phyloP scores from a whole-genome alignment of 2,888 invertebrate genomes.

The Calliopum simillimum region DNA sequence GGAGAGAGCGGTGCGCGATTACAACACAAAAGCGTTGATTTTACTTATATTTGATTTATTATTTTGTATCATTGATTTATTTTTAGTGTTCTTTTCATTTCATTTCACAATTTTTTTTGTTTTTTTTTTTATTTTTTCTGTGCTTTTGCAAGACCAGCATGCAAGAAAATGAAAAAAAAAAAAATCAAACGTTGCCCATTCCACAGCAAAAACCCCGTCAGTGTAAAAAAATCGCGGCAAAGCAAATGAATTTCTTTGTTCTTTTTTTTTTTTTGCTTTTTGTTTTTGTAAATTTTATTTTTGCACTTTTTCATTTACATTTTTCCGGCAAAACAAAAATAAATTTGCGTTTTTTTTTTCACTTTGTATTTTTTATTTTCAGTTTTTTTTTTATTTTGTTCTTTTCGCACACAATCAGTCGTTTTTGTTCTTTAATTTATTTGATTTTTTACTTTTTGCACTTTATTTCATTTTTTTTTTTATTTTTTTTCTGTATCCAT shows the following conservation, averaged over 20 bases:
- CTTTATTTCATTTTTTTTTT: slow-evolving; percentile 30
- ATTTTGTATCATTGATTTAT: not conserved
- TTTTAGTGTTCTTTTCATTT: slow-evolving; percentile 11
- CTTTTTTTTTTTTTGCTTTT: slow-evolving; percentile 1
- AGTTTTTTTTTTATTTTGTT: slow-evolving; percentile 24
- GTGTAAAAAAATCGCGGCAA: slow-evolving; percentile 35
- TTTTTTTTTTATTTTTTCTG: not conserved
- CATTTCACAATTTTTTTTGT: not conserved
- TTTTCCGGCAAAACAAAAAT: slow-evolving; percentile 22
- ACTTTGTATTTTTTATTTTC: slow-evolving; percentile 1
- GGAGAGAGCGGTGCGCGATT: not conserved
- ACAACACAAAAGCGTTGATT: too few species aligned
- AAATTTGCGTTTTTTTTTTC: slow-evolving; percentile 12
- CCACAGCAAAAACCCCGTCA: slow-evolving; percentile 34
- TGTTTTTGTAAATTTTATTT: slow-evolving; percentile 15
- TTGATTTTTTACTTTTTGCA: slow-evolving; percentile 39
- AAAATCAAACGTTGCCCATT: too few species aligned
- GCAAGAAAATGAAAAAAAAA: too few species aligned
- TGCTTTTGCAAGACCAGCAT: too few species aligned
- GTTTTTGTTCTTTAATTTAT: slow-evolving; percentile 3
- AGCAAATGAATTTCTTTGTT: slow-evolving; percentile 22
- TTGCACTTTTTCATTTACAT: slow-evolving; percentile 21
- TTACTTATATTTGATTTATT: not conserved
- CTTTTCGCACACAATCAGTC: slow-evolving; percentile 10
- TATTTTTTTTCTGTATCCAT: slow-evolving; percentile 30